Base-by-base conservation (phyloP, 2,797 vertebrate genomes). In the Sebastolobus alascanus region DNA sequence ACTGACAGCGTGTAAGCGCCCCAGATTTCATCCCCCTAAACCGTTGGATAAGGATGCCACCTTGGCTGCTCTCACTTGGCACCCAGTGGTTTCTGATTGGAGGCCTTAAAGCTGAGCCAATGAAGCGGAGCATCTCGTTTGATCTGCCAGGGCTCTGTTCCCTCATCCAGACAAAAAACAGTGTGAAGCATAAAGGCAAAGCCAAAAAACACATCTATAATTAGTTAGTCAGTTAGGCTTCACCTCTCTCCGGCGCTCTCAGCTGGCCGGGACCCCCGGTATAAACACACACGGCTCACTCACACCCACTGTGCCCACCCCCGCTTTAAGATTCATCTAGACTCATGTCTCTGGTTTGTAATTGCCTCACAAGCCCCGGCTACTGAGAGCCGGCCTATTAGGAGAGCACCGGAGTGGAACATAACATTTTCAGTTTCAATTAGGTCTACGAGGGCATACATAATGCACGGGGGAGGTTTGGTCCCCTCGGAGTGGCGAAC, bases 371-470 rank as follows among this genome's bases (percentile, higher is more conserved):
- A 85, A 93, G 90, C 89, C 80, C 80, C 82, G 89, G 90, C 92
- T 89, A 92, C 80, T 79, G 85, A 92, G 92, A 88, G 92, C 83
- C 77, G 79, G 86, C 89, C 93, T 94, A 96, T 96, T 96, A 96
- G 92, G 78, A 83, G 87, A 68, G 89, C 93, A 82, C 73, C 75
- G 9, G 91, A 93, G 93, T 93, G 95, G 94, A 96, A 96, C 94
- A 95, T 94, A 96, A 95, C 95, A 95, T 94, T 96, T 96, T 96
- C 95, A 95, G 91, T 96, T 96, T 96, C 95, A 96, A 96, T 96
- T 96, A 96, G 93, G 86, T 91, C 92, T 93, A 87, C 64, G 90
- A 94, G 92, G 92, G 89, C 90, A 92, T 91, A 88, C 92, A 94
- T 95, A 95, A 95, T 94, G 90, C 93, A 93, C 91, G 56, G 86